Base-by-base conservation (phyloP, 2,888 invertebrate species). In the Tipula lateralis region DNA sequence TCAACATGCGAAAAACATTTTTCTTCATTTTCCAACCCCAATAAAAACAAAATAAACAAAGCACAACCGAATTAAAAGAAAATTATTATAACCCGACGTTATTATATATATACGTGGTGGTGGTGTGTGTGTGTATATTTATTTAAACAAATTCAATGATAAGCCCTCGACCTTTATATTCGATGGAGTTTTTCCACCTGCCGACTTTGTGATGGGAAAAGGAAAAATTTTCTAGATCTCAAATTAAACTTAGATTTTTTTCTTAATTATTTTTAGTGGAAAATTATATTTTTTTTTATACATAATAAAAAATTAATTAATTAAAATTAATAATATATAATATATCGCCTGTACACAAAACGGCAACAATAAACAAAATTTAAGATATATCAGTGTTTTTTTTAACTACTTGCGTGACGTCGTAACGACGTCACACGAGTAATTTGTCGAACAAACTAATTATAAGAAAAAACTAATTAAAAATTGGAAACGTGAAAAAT, bases 361-460 rank as follows among this genome's bases (percentile, higher is more conserved):
- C 19, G 24, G 66, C 66, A 66, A 19, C 66, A 66, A 66, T 12
- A 66, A 66, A 66, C 66, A 66, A 66, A 66, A 66, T 9, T 66
- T 66, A 24, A 66, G 9, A 66, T 66, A 66, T 29, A 34, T 24
- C 12, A 36, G 83, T 36, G 36, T 39, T 83, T 39, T 83, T 83
- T 83, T 83, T 2, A 44, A 66, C 66, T 66, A 66, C 66, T 82
- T 82, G 30, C n/a, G 82, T 82, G 82, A 82, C 82, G 82, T 82
- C 82, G 82, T 82, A 16, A 82, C 30, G 82, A 30, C 82, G 82
- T 82, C 82, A 82, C 82, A 82, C 30, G 32, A 16, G 32, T 30
- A 82, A 4, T 80, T 80, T 12, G 9, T 29, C 7, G 19, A 30
- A 13, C 5, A 82, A 82, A 39, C n/a, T 7, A 39, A 12, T 2